Evolutionary conservation across 2,888 invertebrate species (phyloP).

Genomic region (Busseola fusca): DNA sequence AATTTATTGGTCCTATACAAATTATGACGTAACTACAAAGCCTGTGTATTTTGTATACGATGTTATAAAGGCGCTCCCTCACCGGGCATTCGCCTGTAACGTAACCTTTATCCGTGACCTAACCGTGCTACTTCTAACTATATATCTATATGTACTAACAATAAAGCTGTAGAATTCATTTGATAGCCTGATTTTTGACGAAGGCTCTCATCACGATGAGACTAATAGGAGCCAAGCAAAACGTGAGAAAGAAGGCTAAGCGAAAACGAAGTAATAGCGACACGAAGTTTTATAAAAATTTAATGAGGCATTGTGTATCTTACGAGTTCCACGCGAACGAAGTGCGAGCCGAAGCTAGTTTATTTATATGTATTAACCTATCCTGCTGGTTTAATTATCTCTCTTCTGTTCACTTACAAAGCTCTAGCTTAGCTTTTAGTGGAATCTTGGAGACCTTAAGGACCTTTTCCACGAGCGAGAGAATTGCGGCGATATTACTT

Average conservation of each 20-base stretch:
- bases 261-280: neutral
- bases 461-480: too few relatives aligned
- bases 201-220: neutral
- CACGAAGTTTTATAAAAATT: neutral
- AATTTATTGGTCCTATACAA: slow-evolving; percentile 37
- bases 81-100: neutral
- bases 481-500: too few relatives aligned
- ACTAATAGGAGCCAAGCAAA: neutral
- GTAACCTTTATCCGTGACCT: neutral
- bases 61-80: neutral
- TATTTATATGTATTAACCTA: neutral
- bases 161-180: neutral
- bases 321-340: neutral
- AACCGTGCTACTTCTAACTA: neutral
- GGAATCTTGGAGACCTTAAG: too few relatives aligned
- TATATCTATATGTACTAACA: neutral
- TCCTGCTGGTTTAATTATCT: neutral
- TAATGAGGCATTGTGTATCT: neutral
- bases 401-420: too few relatives aligned
- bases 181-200: neutral
- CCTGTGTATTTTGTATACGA: neutral
- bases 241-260: neutral
- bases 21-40: slow-evolving; percentile 37
- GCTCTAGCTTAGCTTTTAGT: too few relatives aligned
- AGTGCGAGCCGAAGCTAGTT: neutral